These are phyloP conservation scores for Tympanuchus pallidicinctus DNA, from an alignment of 2,113 vertebrate species.

Conservation along the genomic window DNA sequence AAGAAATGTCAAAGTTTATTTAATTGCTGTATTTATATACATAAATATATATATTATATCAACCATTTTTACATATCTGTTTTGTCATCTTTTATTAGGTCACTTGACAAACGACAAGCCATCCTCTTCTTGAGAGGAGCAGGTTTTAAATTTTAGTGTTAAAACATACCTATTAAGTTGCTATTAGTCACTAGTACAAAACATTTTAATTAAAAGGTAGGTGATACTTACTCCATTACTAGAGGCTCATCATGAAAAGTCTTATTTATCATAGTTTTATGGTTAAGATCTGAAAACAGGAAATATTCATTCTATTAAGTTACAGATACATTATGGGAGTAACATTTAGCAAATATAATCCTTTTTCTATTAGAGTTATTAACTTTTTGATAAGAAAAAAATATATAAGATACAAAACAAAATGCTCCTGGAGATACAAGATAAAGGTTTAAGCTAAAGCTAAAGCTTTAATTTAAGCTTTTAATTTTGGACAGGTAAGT, in stretches of 20 bases:
- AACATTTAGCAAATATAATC: not conserved
- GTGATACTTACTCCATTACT: constrained; percentile 94
- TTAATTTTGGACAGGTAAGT: not conserved
- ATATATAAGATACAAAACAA: not conserved
- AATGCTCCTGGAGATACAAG: not conserved
- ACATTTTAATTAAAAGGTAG: not conserved
- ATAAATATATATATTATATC: not conserved
- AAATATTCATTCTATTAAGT: not conserved
- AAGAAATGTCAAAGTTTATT: not conserved
- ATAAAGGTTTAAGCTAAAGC: not conserved
- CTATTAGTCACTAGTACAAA: not conserved
- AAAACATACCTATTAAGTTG: not conserved
- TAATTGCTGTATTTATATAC: not conserved
- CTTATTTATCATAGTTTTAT: constrained; percentile 80
- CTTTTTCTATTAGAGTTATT: not conserved
- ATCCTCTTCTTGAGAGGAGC: not conserved
- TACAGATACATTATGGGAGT: not conserved
- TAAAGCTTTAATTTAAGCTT: not conserved
- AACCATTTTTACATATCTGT: not conserved
- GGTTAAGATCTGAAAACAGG: constrained; percentile 79
- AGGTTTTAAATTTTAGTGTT: not conserved
- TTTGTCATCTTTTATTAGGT: not conserved
- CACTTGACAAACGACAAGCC: not conserved
- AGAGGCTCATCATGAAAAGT: constrained; percentile 93
- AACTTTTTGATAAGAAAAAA: not conserved